Evolutionary conservation across 2,797 vertebrate genomes (phyloP).

Genomic region (Acanthurus lineatus): DNA sequence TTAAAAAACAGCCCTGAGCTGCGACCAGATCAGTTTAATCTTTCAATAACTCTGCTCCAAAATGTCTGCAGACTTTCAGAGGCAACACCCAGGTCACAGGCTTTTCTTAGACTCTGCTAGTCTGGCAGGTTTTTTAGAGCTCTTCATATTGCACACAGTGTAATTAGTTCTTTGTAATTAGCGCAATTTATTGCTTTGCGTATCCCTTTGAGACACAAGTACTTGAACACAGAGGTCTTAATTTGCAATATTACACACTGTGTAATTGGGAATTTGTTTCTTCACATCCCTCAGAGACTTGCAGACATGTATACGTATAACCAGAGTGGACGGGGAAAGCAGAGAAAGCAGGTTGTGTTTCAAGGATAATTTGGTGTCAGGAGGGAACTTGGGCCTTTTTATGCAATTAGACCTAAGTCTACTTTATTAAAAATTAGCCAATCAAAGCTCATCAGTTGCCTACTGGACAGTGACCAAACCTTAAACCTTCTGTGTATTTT

Average conservation of each 20-base stretch:
- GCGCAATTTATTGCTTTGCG: slow-evolving; percentile 80
- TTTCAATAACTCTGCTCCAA: slow-evolving; percentile 34
- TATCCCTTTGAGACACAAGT: slow-evolving; percentile 71
- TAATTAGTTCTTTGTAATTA: slow-evolving; percentile 83
- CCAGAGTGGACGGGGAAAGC: slow-evolving; percentile 42
- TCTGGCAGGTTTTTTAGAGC: slow-evolving; percentile 69
- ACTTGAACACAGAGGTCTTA: slow-evolving; percentile 76
- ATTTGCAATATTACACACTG: slow-evolving; percentile 78
- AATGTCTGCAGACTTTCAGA: slow-evolving; percentile 35
- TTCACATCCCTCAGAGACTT: slow-evolving; percentile 51
- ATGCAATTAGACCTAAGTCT: slow-evolving; percentile 52
- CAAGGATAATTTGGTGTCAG: slow-evolving; percentile 30
- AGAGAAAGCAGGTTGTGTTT: slow-evolving; percentile 46
- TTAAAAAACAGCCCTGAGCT: slow-evolving; percentile 14
- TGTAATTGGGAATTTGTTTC: slow-evolving; percentile 80
- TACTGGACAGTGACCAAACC: slow-evolving; percentile 24
- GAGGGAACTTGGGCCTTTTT: slow-evolving; percentile 35
- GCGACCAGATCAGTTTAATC: slow-evolving; percentile 38
- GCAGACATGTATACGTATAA: slow-evolving; percentile 50
- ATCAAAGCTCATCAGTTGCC: slow-evolving; percentile 44
- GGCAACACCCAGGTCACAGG: slow-evolving; percentile 61
- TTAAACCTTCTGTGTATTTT: slow-evolving; percentile 18
- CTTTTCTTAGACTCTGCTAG: slow-evolving; percentile 74
- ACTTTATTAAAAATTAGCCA: slow-evolving; percentile 63
- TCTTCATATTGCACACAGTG: slow-evolving; percentile 72